Base-by-base conservation (phyloP, 2,888 invertebrate species). In the Dendrolimus pini region DNA sequence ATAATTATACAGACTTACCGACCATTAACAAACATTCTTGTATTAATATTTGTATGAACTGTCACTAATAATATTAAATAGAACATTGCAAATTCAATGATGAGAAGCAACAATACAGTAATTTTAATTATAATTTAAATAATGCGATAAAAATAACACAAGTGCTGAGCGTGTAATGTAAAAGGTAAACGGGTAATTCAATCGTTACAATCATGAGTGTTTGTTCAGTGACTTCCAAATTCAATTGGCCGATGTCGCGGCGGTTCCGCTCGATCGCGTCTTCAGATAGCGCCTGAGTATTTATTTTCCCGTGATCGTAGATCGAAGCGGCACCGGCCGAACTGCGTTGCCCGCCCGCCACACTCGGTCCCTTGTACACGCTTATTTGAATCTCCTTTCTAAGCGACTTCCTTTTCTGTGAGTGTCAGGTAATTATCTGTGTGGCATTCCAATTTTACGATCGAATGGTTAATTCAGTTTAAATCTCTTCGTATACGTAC, bases 341-440 rank as follows among this genome's bases (percentile, higher is more conserved):
- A 12, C 12, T 10, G 66, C 61, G 64, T 67, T 62, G 72, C 66
- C 73, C 72, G 71, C 73, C 69, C 79, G 81, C 78, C 75, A 75
- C 73, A 71, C 73, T 82, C 77, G 80, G 82, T 82, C 83, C 82
- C 83, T 81, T 83, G 74, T 78, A 78, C 71, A 84, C 89, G 87
- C 81, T 85, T 88, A 89, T 89, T 89, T 89, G 88, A 89, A 89
- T 89, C 86, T 80, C 77, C 78, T 83, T 83, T 83, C 85, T 82
- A 79, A 83, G 82, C 78, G 85, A 84, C 82, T 87, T 88, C 89
- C 88, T 90, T 86, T 86, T 83, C 89, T 90, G 90, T 89, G 89
- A 89, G 89, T 90, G 90, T 90, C 90, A 90, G 89, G 88, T 90
- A 90, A 90, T 90, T 90, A 90, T 90, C 89, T 89, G 85, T 89